Conservation (phyloP, 2,888 invertebrate species). For the Gasteruption jaculator region DNA sequence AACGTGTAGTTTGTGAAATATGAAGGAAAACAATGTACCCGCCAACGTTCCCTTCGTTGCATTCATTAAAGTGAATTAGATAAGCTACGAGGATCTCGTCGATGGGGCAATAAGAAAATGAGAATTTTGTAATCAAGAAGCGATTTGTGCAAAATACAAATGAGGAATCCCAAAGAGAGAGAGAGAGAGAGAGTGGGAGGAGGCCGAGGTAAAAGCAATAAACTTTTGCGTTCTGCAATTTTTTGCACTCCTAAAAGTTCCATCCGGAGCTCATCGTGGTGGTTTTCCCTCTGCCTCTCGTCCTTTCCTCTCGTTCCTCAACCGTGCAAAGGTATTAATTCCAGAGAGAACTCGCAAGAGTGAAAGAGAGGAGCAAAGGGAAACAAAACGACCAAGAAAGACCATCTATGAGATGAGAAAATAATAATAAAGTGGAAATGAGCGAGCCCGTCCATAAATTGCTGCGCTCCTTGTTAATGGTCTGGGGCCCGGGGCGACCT, state of each 20-base stretch:
- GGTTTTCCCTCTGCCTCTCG: too few species aligned
- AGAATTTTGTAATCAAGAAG: too few species aligned
- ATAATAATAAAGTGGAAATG: slow-evolving; percentile 52
- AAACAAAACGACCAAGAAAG: slow-evolving; percentile 41
- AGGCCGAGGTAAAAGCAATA: slow-evolving; percentile 30
- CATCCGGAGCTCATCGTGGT: slow-evolving; percentile 34
- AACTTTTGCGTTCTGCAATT: slow-evolving; percentile 37
- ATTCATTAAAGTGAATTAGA: too few species aligned
- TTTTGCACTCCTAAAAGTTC: slow-evolving; percentile 35
- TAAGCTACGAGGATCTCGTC: too few species aligned
- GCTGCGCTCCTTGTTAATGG: slow-evolving; percentile 51
- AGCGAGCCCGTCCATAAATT: slow-evolving; percentile 50
- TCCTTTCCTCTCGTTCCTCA: too few species aligned
- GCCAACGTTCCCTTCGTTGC: too few species aligned
- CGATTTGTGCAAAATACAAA: slow-evolving; percentile 1
- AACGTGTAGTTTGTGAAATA: too few species aligned
- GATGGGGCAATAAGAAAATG: too few species aligned
- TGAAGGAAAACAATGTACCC: too few species aligned
- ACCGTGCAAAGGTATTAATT: slow-evolving; percentile 40
- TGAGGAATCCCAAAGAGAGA: slow-evolving; percentile 1
- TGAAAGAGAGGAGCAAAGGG: slow-evolving; percentile 21
- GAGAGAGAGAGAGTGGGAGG: slow-evolving; percentile 16
- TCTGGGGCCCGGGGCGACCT: slow-evolving; percentile 47
- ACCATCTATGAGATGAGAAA: slow-evolving; percentile 50
- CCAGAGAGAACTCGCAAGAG: slow-evolving; percentile 27